Evolutionary conservation across 37 sponge, comb jelly and placozoan genomes (phyloP).

Genomic region (Axinella damicornis): DNA sequence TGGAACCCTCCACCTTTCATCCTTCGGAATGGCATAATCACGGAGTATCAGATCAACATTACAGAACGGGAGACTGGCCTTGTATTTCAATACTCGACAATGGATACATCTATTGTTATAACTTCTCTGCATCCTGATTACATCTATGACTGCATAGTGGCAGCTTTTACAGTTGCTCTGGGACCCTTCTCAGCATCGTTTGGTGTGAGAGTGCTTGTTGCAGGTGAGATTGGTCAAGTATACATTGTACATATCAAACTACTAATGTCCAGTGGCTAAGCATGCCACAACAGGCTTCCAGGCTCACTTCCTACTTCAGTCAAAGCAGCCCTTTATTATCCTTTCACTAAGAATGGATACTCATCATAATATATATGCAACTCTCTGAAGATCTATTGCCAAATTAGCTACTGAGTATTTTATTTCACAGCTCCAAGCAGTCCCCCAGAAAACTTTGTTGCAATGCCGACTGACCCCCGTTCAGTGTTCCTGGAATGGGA

Average conservation of each 20-base stretch:
- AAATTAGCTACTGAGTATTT: too few species aligned
- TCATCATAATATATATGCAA: too few species aligned
- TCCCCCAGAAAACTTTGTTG: background rate
- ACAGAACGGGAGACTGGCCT: constrained; percentile 11
- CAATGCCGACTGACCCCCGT: background rate
- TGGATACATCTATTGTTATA: too few species aligned
- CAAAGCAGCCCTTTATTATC: too few species aligned
- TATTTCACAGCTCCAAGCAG: constrained; percentile 7
- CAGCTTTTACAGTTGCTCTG: constrained; percentile 19
- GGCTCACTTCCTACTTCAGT: too few species aligned
- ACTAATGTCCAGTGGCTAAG: too few species aligned
- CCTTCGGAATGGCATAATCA: constrained; percentile 34
- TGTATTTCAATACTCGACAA: too few species aligned
- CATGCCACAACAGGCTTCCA: too few species aligned
- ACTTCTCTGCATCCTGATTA: too few species aligned
- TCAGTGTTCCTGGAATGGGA: constrained; percentile 23
- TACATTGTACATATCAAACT: too few species aligned
- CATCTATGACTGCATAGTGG: constrained; percentile 7
- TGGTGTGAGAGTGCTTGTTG: constrained; percentile 5
- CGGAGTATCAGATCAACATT: constrained; percentile 4
- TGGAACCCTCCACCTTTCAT: constrained; percentile 18
- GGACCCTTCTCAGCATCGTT: background rate
- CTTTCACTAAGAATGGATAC: too few species aligned
- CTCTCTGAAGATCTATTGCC: too few species aligned
- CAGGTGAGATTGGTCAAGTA: constrained; percentile 2